These are phyloP conservation scores for Lepidocyrtoides sp. DNA, from an alignment of 2,888 invertebrate species.

Conservation along the genomic window DNA sequence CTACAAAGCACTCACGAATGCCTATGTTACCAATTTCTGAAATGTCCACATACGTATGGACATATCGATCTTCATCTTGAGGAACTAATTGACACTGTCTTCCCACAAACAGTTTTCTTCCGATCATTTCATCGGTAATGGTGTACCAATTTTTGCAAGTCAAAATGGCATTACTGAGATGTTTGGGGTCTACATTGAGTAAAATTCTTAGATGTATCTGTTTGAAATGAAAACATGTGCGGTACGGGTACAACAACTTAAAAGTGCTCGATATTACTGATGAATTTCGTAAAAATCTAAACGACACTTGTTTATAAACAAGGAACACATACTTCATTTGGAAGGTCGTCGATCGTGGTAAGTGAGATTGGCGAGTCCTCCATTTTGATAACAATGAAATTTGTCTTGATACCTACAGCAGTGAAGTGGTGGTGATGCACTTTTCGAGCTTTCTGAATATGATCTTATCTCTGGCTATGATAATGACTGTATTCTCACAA, in stretches of 20 bases:
- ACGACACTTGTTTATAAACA: too few species aligned
- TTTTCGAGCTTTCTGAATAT: too few species aligned
- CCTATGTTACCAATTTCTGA: conserved; percentile 56
- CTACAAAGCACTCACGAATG: conserved; percentile 60
- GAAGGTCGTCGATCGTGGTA: background rate
- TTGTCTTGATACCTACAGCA: too few species aligned
- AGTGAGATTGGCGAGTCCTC: background rate
- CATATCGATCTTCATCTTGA: conserved; percentile 53
- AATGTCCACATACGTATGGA: conserved; percentile 66
- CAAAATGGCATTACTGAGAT: background rate
- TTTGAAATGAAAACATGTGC: too few species aligned
- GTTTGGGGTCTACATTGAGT: background rate
- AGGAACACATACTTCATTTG: conserved; percentile 6
- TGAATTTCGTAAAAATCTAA: too few species aligned
- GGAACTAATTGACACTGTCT: conserved; percentile 66
- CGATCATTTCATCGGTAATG: conserved; percentile 66
- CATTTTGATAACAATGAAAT: background rate
- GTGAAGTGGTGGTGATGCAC: too few species aligned
- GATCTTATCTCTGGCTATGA: too few species aligned
- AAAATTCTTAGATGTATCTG: conserved; percentile 3
- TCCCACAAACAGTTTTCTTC: conserved; percentile 69
- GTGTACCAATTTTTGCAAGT: conserved; percentile 62
- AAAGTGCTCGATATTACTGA: too few species aligned
- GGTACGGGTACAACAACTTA: too few species aligned
- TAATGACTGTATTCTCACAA: too few species aligned